A percentile compares a stretch with the other conserved stretches of the same genome.
phyloP scores from a whole-genome alignment of 2,888 invertebrate genomes.

The Lasioglossum marginatum region DNA sequence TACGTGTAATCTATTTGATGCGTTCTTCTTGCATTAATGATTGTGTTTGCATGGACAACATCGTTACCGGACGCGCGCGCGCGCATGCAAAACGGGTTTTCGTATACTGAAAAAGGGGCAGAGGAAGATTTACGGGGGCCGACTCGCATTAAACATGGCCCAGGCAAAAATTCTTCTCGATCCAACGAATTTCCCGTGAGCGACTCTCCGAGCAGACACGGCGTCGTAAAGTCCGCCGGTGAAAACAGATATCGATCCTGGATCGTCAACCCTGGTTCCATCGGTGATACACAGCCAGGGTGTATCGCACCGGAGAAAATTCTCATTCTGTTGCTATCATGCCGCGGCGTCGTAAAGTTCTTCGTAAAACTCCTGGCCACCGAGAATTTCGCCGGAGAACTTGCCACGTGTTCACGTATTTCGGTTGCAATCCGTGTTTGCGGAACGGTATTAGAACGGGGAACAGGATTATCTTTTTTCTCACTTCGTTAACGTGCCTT shows the following conservation, averaged over 20 bases:
- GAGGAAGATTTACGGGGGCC: slow-evolving; percentile 41
- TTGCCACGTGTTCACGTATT: background rate
- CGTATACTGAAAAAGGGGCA: background rate
- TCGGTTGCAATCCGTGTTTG: background rate
- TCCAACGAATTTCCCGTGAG: slow-evolving; percentile 46
- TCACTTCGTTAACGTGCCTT: background rate
- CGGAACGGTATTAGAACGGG: background rate
- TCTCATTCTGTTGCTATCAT: background rate
- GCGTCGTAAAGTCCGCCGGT: slow-evolving; percentile 34
- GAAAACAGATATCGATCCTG: slow-evolving; percentile 47
- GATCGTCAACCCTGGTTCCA: slow-evolving; percentile 39
- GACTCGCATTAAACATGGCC: slow-evolving; percentile 49
- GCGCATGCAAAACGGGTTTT: slow-evolving; percentile 59
- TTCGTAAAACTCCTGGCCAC: background rate
- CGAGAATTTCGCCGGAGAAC: background rate
- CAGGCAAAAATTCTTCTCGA: slow-evolving; percentile 47
- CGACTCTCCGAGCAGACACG: slow-evolving; percentile 16
- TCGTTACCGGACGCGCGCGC: slow-evolving; percentile 53
- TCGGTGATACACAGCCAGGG: background rate
- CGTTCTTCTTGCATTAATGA: slow-evolving; percentile 68
- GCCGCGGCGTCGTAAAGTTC: background rate
- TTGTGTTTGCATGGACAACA: slow-evolving; percentile 64
- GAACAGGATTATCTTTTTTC: background rate
- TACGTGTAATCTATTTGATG: slow-evolving; percentile 67
- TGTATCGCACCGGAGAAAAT: background rate